phyloP scores from a whole-genome alignment of 2,113 vertebrate genomes.

The Sturnus vulgaris region DNA sequence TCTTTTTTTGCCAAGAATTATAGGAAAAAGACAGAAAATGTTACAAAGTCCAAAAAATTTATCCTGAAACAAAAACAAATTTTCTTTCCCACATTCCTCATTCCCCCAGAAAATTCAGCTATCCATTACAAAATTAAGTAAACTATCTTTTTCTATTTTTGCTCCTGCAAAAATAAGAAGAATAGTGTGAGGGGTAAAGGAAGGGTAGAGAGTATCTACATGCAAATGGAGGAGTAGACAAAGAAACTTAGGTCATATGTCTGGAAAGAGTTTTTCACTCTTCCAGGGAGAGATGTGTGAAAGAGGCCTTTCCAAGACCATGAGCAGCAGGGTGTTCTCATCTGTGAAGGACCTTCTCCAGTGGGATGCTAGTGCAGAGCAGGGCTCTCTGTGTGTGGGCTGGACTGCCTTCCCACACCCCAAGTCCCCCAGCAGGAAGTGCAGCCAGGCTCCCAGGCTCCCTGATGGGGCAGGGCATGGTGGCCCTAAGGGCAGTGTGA shows the following conservation, averaged over 20 bases:
- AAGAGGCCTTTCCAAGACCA: neutral
- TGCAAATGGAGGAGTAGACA: neutral
- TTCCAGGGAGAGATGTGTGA: neutral
- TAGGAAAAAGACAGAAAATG: constrained; percentile 1
- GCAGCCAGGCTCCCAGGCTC: neutral
- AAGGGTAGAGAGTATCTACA: neutral
- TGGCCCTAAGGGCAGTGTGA: rapidly evolving
- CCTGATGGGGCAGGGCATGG: neutral
- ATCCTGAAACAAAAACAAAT: neutral
- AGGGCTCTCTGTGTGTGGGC: neutral
- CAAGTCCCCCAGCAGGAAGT: neutral
- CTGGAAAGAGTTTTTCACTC: neutral
- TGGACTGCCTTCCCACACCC: neutral
- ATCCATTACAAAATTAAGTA: neutral
- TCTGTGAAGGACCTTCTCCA: neutral
- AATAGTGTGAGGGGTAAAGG: neutral
- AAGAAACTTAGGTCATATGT: neutral
- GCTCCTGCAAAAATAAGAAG: neutral
- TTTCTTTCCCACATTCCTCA: constrained; percentile 10
- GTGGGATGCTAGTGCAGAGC: neutral
- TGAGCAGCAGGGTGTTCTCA: neutral
- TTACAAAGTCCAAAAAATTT: neutral
- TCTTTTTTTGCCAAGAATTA: constrained; percentile 34
- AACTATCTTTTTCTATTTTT: neutral
- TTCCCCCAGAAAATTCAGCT: neutral